Base-by-base conservation (phyloP, 2,888 invertebrate genomes). In the Philereme transversata region DNA sequence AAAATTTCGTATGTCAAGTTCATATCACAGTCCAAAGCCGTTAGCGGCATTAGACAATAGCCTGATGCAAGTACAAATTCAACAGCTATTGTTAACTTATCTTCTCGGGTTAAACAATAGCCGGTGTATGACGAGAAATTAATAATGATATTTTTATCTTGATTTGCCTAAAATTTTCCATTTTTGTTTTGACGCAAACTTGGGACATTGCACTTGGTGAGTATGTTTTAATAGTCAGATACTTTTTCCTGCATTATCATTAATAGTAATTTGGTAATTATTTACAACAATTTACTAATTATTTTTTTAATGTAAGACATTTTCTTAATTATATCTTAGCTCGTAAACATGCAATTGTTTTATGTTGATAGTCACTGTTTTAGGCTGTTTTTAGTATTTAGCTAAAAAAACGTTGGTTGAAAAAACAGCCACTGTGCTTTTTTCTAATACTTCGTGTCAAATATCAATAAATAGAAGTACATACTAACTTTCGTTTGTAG, bases 191-290 rank as follows among this genome's bases (percentile, higher is more conserved):
- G 22, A 22, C 22, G 89, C 90, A 64, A 75, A 76, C 85, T 68
- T 72, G 70, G 88, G 88, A 87, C 77, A 66, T 73, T 66, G 68
- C 66, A 69, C 64, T 71, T 76, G 89, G 90, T 90, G 82, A 90
- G 90, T 89, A 67, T 59, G 40, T 63, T 57, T 55, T 62, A 49
- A 38, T 9, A 10, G 11, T 34, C 10, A 5, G 34, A n/a, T 34
- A 47, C 22, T 45, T 45, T 0, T 22, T 22, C 3, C 22, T 22
- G 22, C 22, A 22, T 22, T 2, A 7, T 22, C 45, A 22, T 45
- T 6, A 45, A 22, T 45, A 22, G 22, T 22, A 22, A 22, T 22
- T 22, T 22, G 22, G 22, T 22, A 22, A 2, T 22, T 22, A 1
- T 22, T 22, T 22, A 22, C 22, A 22, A 22, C 22, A 22, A 3